A percentile compares a stretch with the other conserved stretches of the same genome.
These are phyloP conservation scores for Decapterus maruadsi DNA, from an alignment of 2,797 vertebrate species.

Conservation along the genomic window DNA sequence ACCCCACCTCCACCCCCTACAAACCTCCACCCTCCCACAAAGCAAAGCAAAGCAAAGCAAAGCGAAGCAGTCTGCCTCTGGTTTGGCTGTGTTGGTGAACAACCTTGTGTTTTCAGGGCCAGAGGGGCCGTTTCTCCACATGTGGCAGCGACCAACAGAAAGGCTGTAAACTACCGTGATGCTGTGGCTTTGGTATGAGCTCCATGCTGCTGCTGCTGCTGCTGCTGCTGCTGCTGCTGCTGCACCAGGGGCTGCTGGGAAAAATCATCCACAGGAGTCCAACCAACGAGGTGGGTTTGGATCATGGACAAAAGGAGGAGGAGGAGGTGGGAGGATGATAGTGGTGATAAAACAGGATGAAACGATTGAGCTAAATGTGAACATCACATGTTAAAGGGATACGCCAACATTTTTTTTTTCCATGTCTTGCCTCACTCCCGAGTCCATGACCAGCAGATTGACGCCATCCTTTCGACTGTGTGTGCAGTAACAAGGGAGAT, in stretches of 20 bases:
- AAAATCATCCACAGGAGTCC: slow-evolving; percentile 24
- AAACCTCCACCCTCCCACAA: not conserved
- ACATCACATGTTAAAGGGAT: not conserved
- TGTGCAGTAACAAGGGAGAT: too few relatives aligned
- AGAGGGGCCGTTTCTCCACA: slow-evolving; percentile 26
- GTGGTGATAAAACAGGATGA: not conserved
- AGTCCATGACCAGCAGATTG: too few relatives aligned
- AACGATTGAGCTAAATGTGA: not conserved
- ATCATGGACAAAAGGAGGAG: not conserved
- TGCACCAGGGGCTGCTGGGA: too few relatives aligned
- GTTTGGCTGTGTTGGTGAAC: slow-evolving; percentile 50
- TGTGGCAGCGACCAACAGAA: slow-evolving; percentile 33
- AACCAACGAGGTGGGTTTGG: too few relatives aligned
- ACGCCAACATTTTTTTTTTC: too few relatives aligned
- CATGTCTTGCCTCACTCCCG: too few relatives aligned
- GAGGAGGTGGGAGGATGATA: not conserved
- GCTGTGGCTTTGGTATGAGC: slow-evolving; percentile 38
- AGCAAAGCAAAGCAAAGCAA: not conserved
- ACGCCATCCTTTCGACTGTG: too few relatives aligned
- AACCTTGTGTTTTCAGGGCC: slow-evolving; percentile 43
- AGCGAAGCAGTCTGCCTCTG: slow-evolving; percentile 14
- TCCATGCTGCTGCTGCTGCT: slow-evolving; percentile 17
- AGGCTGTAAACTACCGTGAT: slow-evolving; percentile 26
- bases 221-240: too few relatives aligned
- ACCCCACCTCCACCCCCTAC: not conserved